phyloP scores from a whole-genome alignment of 2,888 invertebrate genomes.

The Caenorhabditis sulstoni region DNA sequence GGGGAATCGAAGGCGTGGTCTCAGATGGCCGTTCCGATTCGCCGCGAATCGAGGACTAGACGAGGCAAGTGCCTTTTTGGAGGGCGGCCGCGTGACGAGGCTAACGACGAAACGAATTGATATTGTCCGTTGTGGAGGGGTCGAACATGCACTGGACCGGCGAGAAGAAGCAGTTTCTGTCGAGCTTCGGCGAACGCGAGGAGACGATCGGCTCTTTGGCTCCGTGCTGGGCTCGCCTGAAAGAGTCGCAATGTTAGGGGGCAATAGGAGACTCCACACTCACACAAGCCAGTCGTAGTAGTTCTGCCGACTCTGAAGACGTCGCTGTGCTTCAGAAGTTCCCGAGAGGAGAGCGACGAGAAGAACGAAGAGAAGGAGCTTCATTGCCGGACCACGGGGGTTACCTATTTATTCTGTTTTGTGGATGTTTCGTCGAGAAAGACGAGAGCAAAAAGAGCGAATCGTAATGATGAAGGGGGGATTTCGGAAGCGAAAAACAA shows the following conservation, averaged over 20 bases:
- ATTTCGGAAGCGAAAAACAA: neutral
- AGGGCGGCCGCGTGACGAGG: slow-evolving; percentile 26
- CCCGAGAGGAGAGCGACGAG: slow-evolving; percentile 5
- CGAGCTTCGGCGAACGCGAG: slow-evolving; percentile 46
- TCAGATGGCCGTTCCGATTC: neutral
- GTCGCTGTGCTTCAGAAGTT: slow-evolving; percentile 19
- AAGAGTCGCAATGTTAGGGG: too few species aligned
- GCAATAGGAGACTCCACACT: slow-evolving; percentile 12
- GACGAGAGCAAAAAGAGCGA: too few species aligned
- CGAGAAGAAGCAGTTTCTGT: slow-evolving; percentile 60
- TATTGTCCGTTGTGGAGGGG: slow-evolving; percentile 18
- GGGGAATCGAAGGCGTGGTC: slow-evolving; percentile 26
- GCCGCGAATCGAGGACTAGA: slow-evolving; percentile 9
- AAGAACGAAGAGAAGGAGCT: slow-evolving; percentile 17
- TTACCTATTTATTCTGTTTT: neutral
- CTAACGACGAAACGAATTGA: slow-evolving; percentile 56
- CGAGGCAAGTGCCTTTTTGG: slow-evolving; percentile 37
- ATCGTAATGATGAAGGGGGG: too few species aligned
- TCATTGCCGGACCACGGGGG: slow-evolving; percentile 6
- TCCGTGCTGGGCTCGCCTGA: slow-evolving; percentile 52
- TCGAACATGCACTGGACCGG: slow-evolving; percentile 60
- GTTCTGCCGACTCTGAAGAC: slow-evolving; percentile 31
- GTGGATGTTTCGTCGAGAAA: too few species aligned
- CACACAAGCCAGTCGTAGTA: slow-evolving; percentile 47
- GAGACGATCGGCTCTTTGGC: slow-evolving; percentile 49